Percentiles rank a stretch among this genome's conserved stretches.
phyloP scores from a whole-genome alignment of 2,113 vertebrate species.

The Hystrix brachyura region DNA sequence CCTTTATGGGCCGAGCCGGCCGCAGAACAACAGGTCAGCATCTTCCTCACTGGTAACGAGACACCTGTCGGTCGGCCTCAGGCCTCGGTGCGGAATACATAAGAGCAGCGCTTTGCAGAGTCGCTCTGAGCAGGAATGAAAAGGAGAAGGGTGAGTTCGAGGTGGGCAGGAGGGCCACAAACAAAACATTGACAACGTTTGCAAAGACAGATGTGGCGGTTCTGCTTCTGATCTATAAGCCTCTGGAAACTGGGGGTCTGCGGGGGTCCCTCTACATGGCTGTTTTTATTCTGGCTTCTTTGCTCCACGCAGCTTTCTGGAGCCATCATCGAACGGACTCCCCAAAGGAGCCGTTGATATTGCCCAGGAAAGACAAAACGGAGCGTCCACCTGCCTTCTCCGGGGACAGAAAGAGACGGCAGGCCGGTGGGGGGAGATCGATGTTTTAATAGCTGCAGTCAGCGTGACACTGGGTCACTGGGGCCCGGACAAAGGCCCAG shows the following conservation, averaged over 20 bases:
- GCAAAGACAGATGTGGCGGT: background rate
- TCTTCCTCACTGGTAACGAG: background rate
- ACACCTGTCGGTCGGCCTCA: conserved; percentile 39
- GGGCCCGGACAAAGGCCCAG: conserved; percentile 62
- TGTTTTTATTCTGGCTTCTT: conserved; percentile 67
- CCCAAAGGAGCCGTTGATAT: conserved; percentile 66
- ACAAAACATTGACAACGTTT: conserved; percentile 23
- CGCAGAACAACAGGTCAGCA: background rate
- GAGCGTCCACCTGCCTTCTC: background rate
- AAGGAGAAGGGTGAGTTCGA: background rate
- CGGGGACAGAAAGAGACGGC: background rate
- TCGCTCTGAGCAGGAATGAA: background rate
- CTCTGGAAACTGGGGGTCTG: conserved; percentile 74
- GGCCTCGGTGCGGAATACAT: background rate
- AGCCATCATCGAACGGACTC: conserved; percentile 60
- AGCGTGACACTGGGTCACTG: background rate
- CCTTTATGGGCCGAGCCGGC: background rate
- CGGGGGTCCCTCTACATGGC: conserved; percentile 37
- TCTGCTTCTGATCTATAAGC: conserved; percentile 69
- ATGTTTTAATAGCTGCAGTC: conserved; percentile 57
- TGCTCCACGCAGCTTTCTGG: conserved; percentile 25
- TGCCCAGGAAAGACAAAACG: conserved; percentile 64
- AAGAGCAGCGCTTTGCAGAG: conserved; percentile 37
- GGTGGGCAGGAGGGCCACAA: background rate
- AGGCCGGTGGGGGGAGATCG: background rate